These are phyloP conservation scores for Hirtodrosophila alboralis DNA, from an alignment of 2,888 invertebrate genomes.

Conservation along the genomic window DNA sequence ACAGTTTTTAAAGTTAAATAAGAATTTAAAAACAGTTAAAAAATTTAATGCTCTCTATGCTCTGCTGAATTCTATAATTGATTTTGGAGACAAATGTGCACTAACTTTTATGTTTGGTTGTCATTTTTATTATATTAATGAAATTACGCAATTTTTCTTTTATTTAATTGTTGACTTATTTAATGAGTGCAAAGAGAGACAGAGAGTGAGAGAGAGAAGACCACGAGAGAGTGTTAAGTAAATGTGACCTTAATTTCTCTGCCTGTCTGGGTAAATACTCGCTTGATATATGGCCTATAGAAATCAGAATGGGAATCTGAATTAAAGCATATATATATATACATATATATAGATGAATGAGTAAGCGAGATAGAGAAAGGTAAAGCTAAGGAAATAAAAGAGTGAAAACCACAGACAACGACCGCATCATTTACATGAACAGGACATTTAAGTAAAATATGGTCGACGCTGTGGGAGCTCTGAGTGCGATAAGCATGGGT, in stretches of 20 bases:
- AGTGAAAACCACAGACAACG: constrained; percentile 21
- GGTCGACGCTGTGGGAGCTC: constrained; percentile 47
- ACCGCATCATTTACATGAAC: constrained; percentile 73
- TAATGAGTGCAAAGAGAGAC: constrained; percentile 30
- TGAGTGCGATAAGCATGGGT: constrained; percentile 63
- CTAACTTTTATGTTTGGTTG: constrained; percentile 10
- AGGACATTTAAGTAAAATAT: constrained; percentile 77
- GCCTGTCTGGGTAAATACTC: constrained; percentile 35
- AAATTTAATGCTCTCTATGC: constrained; percentile 38
- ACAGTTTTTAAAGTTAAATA: not conserved
- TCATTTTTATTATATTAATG: constrained; percentile 66
- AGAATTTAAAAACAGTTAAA: constrained; percentile 17
- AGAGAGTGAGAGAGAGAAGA: not conserved
- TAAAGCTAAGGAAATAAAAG: constrained; percentile 14
- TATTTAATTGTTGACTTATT: constrained; percentile 52
- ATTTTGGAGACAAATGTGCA: constrained; percentile 18
- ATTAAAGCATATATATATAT: constrained; percentile 2
- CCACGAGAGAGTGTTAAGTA: constrained; percentile 12
- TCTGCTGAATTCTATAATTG: constrained; percentile 34
- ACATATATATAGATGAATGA: constrained; percentile 3
- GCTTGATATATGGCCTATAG: constrained; percentile 66
- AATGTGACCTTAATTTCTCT: constrained; percentile 70
- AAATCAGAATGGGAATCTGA: constrained; percentile 19
- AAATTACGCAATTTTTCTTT: constrained; percentile 60
- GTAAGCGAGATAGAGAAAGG: constrained; percentile 1